Conservation (phyloP, 1,140 invertebrate genomes). For the Doryteuthis pealeii region DNA sequence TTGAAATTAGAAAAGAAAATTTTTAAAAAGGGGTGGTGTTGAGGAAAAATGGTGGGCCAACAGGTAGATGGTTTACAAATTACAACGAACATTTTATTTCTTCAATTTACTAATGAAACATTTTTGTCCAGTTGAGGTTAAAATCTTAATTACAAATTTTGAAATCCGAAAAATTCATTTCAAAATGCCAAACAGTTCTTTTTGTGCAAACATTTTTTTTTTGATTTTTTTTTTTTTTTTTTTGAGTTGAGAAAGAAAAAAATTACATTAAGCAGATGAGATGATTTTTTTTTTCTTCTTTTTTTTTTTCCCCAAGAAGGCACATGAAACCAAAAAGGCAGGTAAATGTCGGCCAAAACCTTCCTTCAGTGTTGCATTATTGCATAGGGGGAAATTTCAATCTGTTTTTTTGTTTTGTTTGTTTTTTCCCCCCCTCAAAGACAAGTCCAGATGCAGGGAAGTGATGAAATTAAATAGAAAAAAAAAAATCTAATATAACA, state of each 20-base stretch:
- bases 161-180: slow-evolving; percentile 6
- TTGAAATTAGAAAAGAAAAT: no score
- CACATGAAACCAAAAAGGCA: slow-evolving; percentile 11
- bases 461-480: neutral
- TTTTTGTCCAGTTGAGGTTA: neutral
- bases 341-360: slow-evolving; percentile 1
- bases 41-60: no score
- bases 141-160: slow-evolving; percentile 12
- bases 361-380: neutral
- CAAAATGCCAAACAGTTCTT: slow-evolving; percentile 5
- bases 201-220: slow-evolving; percentile 2
- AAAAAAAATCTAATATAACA: no score
- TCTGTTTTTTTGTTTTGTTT: no score
- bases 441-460: neutral
- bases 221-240: slow-evolving; percentile 1
- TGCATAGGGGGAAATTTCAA: no score
- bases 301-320: neutral
- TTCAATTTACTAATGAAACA: neutral
- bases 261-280: neutral
- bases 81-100: neutral
- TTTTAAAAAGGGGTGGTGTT: no score
- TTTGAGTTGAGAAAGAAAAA: neutral
- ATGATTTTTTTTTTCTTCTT: neutral
- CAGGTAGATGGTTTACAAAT: no score
- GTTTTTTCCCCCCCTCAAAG: no score